Evolutionary conservation across 2,888 invertebrate species (phyloP).

Genomic region (Apodemia mormo): DNA sequence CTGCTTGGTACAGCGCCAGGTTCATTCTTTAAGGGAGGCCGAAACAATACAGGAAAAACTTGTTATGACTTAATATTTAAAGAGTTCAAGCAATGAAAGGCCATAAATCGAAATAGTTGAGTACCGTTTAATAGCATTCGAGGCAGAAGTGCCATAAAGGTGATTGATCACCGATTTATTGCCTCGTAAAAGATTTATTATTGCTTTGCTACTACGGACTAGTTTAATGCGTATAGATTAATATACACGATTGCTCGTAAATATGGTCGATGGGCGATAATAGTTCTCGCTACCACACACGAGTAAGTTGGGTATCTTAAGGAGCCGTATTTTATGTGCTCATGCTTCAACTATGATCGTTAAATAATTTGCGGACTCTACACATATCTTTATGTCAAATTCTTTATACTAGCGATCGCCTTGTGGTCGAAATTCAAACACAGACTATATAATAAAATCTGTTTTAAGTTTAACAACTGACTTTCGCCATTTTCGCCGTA

Average conservation of each 20-base stretch:
- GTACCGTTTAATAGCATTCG: constrained; percentile 6
- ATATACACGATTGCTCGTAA: constrained; percentile 10
- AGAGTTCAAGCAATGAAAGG: neutral
- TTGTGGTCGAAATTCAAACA: no score
- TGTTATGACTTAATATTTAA: neutral
- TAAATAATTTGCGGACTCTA: no score
- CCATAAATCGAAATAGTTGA: constrained; percentile 8
- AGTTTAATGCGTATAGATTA: constrained; percentile 3
- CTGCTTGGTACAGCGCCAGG: no score
- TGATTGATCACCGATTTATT: constrained; percentile 24
- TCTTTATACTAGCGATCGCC: no score
- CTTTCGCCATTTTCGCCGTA: no score
- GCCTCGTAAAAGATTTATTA: constrained; percentile 13
- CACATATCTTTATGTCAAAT: no score
- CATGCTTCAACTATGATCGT: neutral
- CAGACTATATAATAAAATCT: no score
- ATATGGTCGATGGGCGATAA: constrained; percentile 6
- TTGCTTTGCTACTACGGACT: constrained; percentile 4
- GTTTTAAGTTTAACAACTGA: no score
- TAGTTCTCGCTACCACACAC: neutral
- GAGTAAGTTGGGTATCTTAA: neutral
- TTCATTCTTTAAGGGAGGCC: no score
- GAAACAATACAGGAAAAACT: no score
- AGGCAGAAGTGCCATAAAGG: constrained; percentile 10
- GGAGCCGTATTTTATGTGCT: neutral